phyloP scores from a whole-genome alignment of 2,888 invertebrate species.

The Noctua janthe region DNA sequence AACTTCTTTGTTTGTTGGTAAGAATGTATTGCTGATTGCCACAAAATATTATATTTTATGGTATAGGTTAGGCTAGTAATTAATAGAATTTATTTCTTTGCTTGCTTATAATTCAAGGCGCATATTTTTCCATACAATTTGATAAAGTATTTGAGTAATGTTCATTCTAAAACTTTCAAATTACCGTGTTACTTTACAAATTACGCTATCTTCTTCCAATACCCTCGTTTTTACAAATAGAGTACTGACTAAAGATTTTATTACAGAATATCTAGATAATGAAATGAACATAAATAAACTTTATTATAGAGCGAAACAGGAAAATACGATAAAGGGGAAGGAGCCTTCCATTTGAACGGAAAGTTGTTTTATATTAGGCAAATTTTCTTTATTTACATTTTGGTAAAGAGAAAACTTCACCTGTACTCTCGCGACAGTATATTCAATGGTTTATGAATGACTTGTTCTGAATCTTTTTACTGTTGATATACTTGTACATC shows the following conservation, averaged over 20 bases:
- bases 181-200: conserved; percentile 32
- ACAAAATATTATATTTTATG: too few species aligned
- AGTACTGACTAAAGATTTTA: conserved; percentile 62
- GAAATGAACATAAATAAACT: conserved; percentile 76
- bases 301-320: conserved; percentile 74
- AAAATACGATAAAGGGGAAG: conserved; percentile 77
- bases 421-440: conserved; percentile 69
- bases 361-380: conserved; percentile 78
- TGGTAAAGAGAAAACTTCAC: conserved; percentile 75
- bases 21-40: too few species aligned
- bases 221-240: conserved; percentile 44
- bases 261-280: conserved; percentile 70
- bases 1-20: too few species aligned
- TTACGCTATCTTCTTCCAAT: conserved; percentile 33
- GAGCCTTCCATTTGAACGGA: conserved; percentile 76
- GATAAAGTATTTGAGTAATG: neutral
- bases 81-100: too few species aligned
- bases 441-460: conserved; percentile 68
- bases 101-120: too few species aligned
- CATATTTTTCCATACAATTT: neutral
- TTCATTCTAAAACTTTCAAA: conserved; percentile 25
- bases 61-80: too few species aligned
- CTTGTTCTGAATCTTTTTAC: conserved; percentile 32
- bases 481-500: conserved; percentile 10
- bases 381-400: conserved; percentile 79